phyloP scores from a whole-genome alignment of 64 coral and sea anemone genomes.

The Pocillopora verrucosa region DNA sequence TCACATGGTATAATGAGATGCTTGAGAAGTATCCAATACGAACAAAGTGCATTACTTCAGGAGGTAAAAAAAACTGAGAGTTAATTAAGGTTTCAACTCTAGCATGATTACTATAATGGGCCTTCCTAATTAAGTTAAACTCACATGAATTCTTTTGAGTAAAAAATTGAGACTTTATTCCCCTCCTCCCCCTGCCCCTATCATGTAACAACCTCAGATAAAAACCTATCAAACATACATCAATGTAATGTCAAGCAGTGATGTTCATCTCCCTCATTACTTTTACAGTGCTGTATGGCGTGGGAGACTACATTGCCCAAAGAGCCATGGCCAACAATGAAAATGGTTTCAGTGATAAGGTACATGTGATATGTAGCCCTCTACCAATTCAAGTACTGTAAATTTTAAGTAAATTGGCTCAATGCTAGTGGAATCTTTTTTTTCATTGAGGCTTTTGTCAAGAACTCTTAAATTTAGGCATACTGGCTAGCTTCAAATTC shows the following conservation, averaged over 20 bases:
- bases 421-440: too few relatives aligned
- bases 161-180: too few relatives aligned
- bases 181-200: too few relatives aligned
- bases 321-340: not conserved
- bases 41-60: constrained; percentile 73
- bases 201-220: too few relatives aligned
- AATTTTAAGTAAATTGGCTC: too few relatives aligned
- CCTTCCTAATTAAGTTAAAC: too few relatives aligned
- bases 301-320: constrained; percentile 63
- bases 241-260: too few relatives aligned
- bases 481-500: not conserved
- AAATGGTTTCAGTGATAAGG: constrained; percentile 6
- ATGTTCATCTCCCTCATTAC: not conserved
- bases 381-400: not conserved
- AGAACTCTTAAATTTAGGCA: not conserved
- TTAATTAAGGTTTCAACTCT: too few relatives aligned
- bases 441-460: not conserved
- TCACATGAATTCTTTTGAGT: too few relatives aligned
- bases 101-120: too few relatives aligned
- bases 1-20: constrained; percentile 65
- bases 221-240: too few relatives aligned
- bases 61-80: constrained; percentile 4
- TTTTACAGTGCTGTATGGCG: constrained; percentile 42
- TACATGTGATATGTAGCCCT: not conserved
- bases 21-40: constrained; percentile 47